Evolutionary conservation across 2,797 vertebrate genomes (phyloP).

Genomic region (Cyprinodon diabolis): DNA sequence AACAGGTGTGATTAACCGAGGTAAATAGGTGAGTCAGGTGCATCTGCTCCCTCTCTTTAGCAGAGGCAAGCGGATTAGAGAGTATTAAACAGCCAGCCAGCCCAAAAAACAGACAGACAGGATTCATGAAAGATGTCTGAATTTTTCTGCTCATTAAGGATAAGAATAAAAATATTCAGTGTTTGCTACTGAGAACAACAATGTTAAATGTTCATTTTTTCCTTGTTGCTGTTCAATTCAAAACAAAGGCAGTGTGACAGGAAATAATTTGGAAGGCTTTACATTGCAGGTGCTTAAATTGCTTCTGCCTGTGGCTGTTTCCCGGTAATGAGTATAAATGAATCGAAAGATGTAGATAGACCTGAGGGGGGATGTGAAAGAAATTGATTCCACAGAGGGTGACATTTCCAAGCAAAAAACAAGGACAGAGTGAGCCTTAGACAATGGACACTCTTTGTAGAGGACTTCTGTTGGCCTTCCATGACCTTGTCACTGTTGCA

Average conservation of each 20-base stretch:
- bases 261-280: conserved; percentile 62
- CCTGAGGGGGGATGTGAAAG: conserved; percentile 44
- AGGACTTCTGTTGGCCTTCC: conserved; percentile 14
- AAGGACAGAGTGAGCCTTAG: conserved; percentile 42
- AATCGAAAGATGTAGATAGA: conserved; percentile 75
- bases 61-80: no score
- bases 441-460: conserved; percentile 17
- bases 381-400: conserved; percentile 69
- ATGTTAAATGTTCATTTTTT: conserved; percentile 38
- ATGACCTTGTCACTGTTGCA: conserved; percentile 22
- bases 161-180: conserved; percentile 1
- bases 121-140: background rate
- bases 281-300: conserved; percentile 70
- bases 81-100: no score
- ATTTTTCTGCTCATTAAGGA: background rate
- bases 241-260: conserved; percentile 64
- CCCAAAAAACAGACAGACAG: no score
- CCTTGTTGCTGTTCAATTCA: conserved; percentile 57
- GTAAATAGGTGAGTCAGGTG: no score
- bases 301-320: conserved; percentile 66
- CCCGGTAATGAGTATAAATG: conserved; percentile 74
- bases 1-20: no score
- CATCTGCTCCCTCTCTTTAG: no score
- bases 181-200: conserved; percentile 43
- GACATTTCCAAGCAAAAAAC: conserved; percentile 57